Percentiles rank a stretch among this genome's conserved stretches.
These are phyloP conservation scores for Adineta ricciae DNA, from an alignment of 2,888 invertebrate species.

Conservation along the genomic window DNA sequence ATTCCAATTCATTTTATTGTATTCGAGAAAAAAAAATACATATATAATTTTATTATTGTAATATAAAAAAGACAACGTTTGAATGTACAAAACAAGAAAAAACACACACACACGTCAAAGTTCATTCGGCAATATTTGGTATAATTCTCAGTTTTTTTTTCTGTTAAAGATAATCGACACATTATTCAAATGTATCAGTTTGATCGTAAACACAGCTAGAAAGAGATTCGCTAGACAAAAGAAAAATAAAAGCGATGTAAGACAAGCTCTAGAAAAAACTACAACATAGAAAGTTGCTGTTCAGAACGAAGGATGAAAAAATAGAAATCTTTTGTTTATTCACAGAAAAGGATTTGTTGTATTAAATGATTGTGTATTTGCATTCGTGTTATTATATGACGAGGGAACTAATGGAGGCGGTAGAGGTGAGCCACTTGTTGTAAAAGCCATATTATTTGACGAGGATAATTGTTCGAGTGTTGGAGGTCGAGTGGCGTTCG, in stretches of 20 bases:
- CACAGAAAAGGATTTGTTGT: background rate
- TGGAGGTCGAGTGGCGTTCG: background rate
- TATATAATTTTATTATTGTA: background rate
- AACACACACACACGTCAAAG: background rate
- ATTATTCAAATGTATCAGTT: background rate
- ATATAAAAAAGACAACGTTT: background rate
- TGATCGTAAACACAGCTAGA: background rate
- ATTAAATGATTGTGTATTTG: background rate
- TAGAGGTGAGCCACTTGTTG: background rate
- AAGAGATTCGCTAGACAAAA: background rate
- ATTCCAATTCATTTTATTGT: background rate
- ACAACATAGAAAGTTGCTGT: background rate
- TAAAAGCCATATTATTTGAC: background rate
- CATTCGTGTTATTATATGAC: background rate
- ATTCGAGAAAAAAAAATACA: background rate
- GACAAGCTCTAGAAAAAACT: background rate
- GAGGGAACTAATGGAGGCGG: conserved; percentile 22
- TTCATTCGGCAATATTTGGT: background rate
- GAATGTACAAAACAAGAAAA: background rate
- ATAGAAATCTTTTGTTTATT: background rate
- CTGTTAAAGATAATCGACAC: background rate
- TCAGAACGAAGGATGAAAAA: background rate
- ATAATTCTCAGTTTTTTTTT: background rate
- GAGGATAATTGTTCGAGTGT: background rate
- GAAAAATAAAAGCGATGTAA: background rate